Conservation (phyloP, 2,888 invertebrate genomes). For the Stomorhina lunata region DNA sequence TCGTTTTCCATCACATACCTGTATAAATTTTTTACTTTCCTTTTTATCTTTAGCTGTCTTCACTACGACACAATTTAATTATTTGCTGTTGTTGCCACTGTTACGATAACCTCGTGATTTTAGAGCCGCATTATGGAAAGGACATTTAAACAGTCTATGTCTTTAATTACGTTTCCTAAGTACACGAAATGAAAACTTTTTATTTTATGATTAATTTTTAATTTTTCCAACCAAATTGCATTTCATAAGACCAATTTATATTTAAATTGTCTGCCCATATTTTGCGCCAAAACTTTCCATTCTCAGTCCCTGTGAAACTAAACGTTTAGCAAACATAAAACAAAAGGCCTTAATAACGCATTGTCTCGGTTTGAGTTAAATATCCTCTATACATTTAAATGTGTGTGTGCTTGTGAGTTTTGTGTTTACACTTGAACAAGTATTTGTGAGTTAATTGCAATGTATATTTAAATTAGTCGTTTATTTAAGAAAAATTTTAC, state of each 20-base stretch:
- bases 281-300: neutral
- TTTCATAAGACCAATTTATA: conserved; percentile 41
- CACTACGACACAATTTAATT: conserved; percentile 17
- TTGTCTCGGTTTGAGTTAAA: neutral
- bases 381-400: neutral
- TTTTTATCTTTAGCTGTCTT: neutral
- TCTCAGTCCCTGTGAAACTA: no score
- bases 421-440: conserved; percentile 14
- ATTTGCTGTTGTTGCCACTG: neutral
- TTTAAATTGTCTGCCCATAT: conserved; percentile 12
- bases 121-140: neutral
- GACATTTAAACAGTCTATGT: neutral
- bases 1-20: no score
- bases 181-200: conserved; percentile 8
- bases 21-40: conserved; percentile 43
- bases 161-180: no score
- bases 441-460: conserved; percentile 52
- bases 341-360: neutral
- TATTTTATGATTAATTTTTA: conserved; percentile 48
- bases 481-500: conserved; percentile 22
- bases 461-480: conserved; percentile 53
- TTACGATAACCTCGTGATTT: no score
- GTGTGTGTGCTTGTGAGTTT: neutral
- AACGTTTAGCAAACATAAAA: neutral
- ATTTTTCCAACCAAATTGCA: conserved; percentile 37